A percentile compares a stretch with the other conserved stretches of the same genome.
Conservation (phyloP, 2,113 vertebrate genomes). For the Hepsetus odoe region DNA sequence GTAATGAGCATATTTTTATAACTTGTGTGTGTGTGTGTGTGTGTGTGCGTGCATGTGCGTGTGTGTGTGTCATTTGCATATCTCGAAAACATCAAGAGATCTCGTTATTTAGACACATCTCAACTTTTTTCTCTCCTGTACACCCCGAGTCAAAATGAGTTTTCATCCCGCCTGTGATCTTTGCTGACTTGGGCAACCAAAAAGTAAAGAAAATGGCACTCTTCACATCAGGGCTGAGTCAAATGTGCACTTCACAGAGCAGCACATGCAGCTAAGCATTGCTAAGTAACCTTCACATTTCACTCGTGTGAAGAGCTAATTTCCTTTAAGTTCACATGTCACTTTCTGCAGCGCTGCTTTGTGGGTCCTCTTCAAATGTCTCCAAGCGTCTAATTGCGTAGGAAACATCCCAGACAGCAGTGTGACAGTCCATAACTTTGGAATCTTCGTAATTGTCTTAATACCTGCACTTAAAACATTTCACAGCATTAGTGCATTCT, state of each 20-base stretch:
- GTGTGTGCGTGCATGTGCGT: conserved; percentile 37
- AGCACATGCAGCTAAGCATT: conserved; percentile 81
- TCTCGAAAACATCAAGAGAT: conserved; percentile 77
- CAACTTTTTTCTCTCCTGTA: conserved; percentile 62
- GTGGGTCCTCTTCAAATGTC: conserved; percentile 87
- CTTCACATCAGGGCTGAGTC: conserved; percentile 75
- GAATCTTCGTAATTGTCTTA: conserved; percentile 95
- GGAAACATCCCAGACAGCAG: conserved; percentile 89
- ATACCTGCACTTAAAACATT: conserved; percentile 89
- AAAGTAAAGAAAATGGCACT: conserved; percentile 71
- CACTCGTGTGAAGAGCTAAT: conserved; percentile 93
- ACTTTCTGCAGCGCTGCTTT: conserved; percentile 84
- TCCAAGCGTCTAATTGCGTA: conserved; percentile 86
- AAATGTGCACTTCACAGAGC: conserved; percentile 83
- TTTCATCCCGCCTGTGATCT: conserved; percentile 78
- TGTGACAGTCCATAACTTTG: conserved; percentile 89
- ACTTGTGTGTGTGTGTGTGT: conserved; percentile 33
- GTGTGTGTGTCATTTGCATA: conserved; percentile 66
- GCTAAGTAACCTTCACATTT: conserved; percentile 83
- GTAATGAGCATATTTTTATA: conserved; percentile 38
- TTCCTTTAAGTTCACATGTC: conserved; percentile 96
- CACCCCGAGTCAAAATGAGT: conserved; percentile 78
- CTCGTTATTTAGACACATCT: conserved; percentile 80
- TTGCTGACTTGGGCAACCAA: conserved; percentile 70
- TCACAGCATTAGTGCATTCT: conserved; percentile 84